phyloP scores from a whole-genome alignment of 1,140 invertebrate genomes.

The Pseudomyrmex concolor region DNA sequence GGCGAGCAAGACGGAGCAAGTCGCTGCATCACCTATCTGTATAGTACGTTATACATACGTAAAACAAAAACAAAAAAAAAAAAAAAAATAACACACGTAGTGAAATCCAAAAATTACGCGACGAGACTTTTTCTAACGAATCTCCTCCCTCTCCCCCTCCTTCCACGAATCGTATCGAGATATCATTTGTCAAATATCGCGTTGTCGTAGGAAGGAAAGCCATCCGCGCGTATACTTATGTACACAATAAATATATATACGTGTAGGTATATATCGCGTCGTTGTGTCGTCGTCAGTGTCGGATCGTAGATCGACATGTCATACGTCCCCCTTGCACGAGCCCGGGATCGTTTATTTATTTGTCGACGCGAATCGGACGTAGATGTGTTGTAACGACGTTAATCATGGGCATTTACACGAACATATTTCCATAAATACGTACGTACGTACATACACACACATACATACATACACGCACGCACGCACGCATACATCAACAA shows the following conservation, averaged over 20 bases:
- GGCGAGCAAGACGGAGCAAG: conserved; percentile 39
- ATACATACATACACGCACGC: neutral
- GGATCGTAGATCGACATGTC: conserved; percentile 51
- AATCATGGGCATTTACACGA: conserved; percentile 51
- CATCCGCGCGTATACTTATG: conserved; percentile 52
- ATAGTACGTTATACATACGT: conserved; percentile 77
- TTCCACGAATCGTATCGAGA: neutral
- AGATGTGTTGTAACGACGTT: conserved; percentile 54
- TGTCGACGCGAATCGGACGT: conserved; percentile 36
- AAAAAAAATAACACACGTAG: conserved; percentile 67
- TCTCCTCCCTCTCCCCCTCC: neutral
- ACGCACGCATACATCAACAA: neutral
- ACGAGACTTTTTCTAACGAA: conserved; percentile 75
- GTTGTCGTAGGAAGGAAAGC: neutral
- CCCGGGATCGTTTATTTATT: conserved; percentile 42
- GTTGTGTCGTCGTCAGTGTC: conserved; percentile 73
- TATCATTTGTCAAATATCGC: conserved; percentile 20
- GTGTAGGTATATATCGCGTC: conserved; percentile 59
- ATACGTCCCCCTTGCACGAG: conserved; percentile 24
- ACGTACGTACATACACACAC: neutral
- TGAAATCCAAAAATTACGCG: conserved; percentile 75
- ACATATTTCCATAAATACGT: neutral
- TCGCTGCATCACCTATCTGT: conserved; percentile 73
- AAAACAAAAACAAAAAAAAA: too few relatives aligned
- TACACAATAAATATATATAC: conserved; percentile 24